Evolutionary conservation across 2,797 vertebrate genomes (phyloP).

Genomic region (Telmatherina bonti): DNA sequence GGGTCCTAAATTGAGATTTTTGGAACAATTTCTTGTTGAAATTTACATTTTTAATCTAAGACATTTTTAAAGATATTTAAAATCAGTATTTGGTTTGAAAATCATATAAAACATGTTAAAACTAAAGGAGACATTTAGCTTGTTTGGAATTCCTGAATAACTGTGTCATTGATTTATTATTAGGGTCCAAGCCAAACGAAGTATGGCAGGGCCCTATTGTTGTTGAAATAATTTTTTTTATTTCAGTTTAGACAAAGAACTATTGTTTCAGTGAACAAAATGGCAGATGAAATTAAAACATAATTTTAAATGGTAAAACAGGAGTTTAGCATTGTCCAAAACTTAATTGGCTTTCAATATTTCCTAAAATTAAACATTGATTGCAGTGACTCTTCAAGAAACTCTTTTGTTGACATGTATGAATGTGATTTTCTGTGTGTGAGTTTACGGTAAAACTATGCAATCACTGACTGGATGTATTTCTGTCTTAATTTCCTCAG

Average conservation of each 20-base stretch:
- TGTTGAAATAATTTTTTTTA: too few relatives aligned
- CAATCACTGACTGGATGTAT: conserved; percentile 7
- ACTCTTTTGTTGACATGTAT: neutral
- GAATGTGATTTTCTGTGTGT: conserved; percentile 23
- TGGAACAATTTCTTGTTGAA: neutral
- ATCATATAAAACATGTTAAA: neutral
- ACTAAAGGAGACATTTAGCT: neutral
- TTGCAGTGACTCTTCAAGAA: neutral
- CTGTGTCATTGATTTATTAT: neutral
- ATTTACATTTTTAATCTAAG: neutral
- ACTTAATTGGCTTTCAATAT: conserved; percentile 20
- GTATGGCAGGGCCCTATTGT: too few relatives aligned
- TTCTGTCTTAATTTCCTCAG: conserved; percentile 25
- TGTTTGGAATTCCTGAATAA: neutral
- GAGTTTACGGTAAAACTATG: conserved; percentile 11
- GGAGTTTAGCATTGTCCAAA: neutral
- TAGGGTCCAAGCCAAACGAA: too few relatives aligned
- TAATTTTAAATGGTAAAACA: neutral
- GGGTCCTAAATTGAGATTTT: neutral
- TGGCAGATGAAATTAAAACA: neutral
- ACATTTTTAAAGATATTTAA: too few relatives aligned
- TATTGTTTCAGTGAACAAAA: neutral
- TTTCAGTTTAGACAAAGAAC: too few relatives aligned
- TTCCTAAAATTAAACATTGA: neutral
- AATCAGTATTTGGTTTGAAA: neutral